Evolutionary conservation across 2,113 vertebrate genomes (phyloP), one percentile per base, ranked within the genome.

Genomic region (Cynopterus brachyotis): DNA sequence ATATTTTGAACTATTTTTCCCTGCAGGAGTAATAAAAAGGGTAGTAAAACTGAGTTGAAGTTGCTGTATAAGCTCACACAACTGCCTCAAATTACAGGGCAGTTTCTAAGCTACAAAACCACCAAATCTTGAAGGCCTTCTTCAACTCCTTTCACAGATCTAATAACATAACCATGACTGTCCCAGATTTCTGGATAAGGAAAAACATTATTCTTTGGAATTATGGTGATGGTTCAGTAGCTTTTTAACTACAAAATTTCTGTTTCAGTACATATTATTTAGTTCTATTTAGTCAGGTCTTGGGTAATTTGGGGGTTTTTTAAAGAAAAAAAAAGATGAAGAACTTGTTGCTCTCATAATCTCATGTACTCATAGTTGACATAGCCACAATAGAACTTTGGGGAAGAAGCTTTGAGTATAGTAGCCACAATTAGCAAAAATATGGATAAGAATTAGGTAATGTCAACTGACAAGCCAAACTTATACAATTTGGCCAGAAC

Each of bases 31-130:
- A 96, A 84, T 94, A 96, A 90, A 69, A 88, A 94, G 89, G 84
- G 75, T 84, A 95, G 47, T 96, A 91, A 93, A 96, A 86, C 90
- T 97, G 75, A 87, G 50, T 81, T 70, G 80, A 97, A 97, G 84
- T 64, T 95, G 66, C 90, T 93, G 72, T 79, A 92, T 86, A 90
- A 97, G 82, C 17, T 70, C 20, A 94, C 1, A 59, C 89, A 91
- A 89, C 86, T 95, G 83, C 76, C 26, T 97, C 50, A 92, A 97
- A 95, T 93, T 80, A 66, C 37, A 89, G 95, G 64, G 5, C 19
- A 64, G 28, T 80, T 67, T 91, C 76, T 67, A 86, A 93, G 75
- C 89, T 97, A 91, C 90, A 79, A 75, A 80, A 12, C 35, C 45
- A 53, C 59, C 32, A 87, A 96, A 96, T 55, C 59, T 81, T n/a